Evolutionary conservation across 2,113 vertebrate species (phyloP).

Genomic region (Xiphophorus couchianus): DNA sequence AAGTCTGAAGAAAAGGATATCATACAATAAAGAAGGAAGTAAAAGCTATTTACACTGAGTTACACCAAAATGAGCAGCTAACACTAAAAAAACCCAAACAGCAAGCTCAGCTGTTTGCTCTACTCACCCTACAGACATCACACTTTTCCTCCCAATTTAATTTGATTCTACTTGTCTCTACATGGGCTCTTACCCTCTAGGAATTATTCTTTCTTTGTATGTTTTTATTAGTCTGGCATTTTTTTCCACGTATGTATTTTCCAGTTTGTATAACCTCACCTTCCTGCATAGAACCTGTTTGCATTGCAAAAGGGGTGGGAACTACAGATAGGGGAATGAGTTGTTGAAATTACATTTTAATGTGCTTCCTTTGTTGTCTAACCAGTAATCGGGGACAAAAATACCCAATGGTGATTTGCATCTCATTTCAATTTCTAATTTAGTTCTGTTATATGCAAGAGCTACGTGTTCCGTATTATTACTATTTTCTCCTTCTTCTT

Average conservation of each 20-base stretch:
- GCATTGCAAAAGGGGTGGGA: constrained; percentile 1
- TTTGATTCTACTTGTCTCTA: constrained; percentile 19
- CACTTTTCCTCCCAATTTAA: constrained; percentile 40
- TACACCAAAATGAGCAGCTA: constrained; percentile 27
- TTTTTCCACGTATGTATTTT: constrained; percentile 12
- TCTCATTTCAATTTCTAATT: constrained; percentile 84
- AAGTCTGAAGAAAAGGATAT: constrained; percentile 48
- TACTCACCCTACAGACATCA: constrained; percentile 31
- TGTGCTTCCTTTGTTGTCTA: constrained; percentile 83
- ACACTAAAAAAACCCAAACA: constrained; percentile 48
- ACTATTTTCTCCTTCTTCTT: constrained; percentile 46
- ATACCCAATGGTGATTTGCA: constrained; percentile 81
- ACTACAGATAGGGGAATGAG: constrained; percentile 56
- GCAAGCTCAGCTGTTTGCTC: constrained; percentile 50
- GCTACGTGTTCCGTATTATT: constrained; percentile 63
- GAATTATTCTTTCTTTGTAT: constrained; percentile 12
- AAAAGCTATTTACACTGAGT: constrained; percentile 34
- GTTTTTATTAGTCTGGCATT: constrained; percentile 20
- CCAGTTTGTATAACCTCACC: constrained; percentile 25
- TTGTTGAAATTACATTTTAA: constrained; percentile 81
- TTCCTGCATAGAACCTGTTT: constrained; percentile 27
- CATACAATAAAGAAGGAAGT: constrained; percentile 31
- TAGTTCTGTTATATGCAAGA: constrained; percentile 68
- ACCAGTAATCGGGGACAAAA: constrained; percentile 79
- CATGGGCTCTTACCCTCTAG: constrained; percentile 12